These are phyloP conservation scores for Tichodroma muraria DNA, from an alignment of 2,113 vertebrate species.

Conservation along the genomic window DNA sequence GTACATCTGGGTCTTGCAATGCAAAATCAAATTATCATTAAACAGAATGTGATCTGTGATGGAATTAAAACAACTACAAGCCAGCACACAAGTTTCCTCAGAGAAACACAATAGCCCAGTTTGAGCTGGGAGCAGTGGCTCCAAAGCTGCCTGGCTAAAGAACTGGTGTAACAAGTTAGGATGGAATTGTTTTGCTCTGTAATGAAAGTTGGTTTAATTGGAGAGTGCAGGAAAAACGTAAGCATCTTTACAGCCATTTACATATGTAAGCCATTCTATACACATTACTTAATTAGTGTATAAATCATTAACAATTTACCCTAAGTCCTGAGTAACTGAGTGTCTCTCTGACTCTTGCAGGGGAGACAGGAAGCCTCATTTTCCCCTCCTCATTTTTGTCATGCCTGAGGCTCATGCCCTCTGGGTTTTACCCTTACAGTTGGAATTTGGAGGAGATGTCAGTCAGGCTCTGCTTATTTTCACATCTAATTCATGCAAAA, in stretches of 20 bases:
- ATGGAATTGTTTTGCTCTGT: slow-evolving; percentile 3
- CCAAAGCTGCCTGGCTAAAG: not conserved
- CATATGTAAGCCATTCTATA: slow-evolving; percentile 21
- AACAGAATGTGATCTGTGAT: slow-evolving; percentile 56
- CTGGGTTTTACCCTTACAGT: slow-evolving; percentile 19
- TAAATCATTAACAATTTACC: slow-evolving; percentile 43
- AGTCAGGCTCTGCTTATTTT: slow-evolving; percentile 64
- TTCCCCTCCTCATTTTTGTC: slow-evolving; percentile 49
- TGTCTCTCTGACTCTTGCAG: not conserved
- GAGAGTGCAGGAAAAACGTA: slow-evolving; percentile 21
- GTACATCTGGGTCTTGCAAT: slow-evolving; percentile 69
- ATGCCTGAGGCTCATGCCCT: slow-evolving; percentile 29
- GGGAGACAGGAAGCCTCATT: slow-evolving; percentile 16
- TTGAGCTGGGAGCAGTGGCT: not conserved
- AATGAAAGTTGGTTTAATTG: slow-evolving; percentile 30
- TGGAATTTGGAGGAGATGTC: slow-evolving; percentile 51
- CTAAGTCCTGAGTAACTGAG: not conserved
- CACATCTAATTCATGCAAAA: slow-evolving; percentile 57
- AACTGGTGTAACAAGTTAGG: slow-evolving; percentile 20
- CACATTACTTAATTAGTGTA: slow-evolving; percentile 15
- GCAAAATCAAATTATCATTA: slow-evolving; percentile 77
- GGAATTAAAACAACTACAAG: slow-evolving; percentile 36
- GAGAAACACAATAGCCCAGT: not conserved
- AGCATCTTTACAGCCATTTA: slow-evolving; percentile 21
- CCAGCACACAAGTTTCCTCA: slow-evolving; percentile 6